Evolutionary conservation across 2,113 vertebrate genomes (phyloP).

Genomic region (Pangasianodon gigas): DNA sequence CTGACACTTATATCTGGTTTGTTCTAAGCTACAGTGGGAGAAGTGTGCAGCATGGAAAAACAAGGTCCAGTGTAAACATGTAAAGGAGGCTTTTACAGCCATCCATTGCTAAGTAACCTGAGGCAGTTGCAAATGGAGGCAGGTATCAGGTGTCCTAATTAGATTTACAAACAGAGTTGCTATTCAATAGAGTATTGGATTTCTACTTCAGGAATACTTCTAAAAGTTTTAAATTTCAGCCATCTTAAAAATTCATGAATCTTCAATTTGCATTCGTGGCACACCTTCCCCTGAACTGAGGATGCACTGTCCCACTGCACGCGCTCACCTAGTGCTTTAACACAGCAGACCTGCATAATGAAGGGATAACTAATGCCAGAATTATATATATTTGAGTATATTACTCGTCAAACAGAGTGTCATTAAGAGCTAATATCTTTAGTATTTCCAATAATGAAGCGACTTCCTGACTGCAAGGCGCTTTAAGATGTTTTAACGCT

Average conservation of each 20-base stretch:
- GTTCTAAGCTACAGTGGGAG: background rate
- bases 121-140: constrained; percentile 56
- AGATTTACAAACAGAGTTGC: constrained; percentile 72
- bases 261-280: constrained; percentile 64
- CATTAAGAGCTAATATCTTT: accelerated
- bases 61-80: constrained; percentile 44
- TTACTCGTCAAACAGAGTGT: no score
- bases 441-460: background rate
- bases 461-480: background rate
- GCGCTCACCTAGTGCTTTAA: background rate
- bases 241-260: constrained; percentile 70
- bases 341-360: background rate
- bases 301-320: background rate
- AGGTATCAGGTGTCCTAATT: constrained; percentile 73
- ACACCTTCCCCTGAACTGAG: constrained; percentile 40
- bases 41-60: constrained; percentile 27
- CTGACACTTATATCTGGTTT: background rate
- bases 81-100: constrained; percentile 50
- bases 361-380: background rate
- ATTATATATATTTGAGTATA: no score
- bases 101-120: constrained; percentile 64
- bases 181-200: constrained; percentile 70
- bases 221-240: constrained; percentile 72
- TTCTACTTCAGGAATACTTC: constrained; percentile 73
- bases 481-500: background rate